These are phyloP conservation scores for Rhaphigaster nebulosa DNA, from an alignment of 2,888 invertebrate genomes.

Conservation along the genomic window DNA sequence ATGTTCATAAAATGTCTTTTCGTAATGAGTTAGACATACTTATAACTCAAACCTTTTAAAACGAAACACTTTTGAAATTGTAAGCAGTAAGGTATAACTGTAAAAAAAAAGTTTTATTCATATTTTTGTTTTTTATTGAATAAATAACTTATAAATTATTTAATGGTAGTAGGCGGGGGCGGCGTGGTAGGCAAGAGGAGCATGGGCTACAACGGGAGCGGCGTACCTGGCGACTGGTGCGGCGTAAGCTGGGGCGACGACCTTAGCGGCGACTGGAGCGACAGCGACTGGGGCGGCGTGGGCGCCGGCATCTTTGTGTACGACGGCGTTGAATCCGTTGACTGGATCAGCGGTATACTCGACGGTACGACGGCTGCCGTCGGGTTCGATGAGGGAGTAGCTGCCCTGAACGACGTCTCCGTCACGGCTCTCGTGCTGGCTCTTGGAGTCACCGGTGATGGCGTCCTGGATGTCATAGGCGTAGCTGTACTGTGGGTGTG, in stretches of 20 bases:
- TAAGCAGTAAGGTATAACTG: no score
- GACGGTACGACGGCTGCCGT: constrained; percentile 65
- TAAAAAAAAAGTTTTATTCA: no score
- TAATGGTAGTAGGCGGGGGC: constrained; percentile 36
- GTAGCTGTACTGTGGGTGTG: constrained; percentile 66
- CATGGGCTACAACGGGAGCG: neutral
- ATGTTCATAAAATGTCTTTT: no score
- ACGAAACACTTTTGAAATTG: no score
- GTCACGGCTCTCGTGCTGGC: constrained; percentile 66
- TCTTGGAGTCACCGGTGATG: constrained; percentile 66
- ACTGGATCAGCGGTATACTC: constrained; percentile 59
- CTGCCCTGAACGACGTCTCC: constrained; percentile 66
- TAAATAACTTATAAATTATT: constrained; percentile 24
- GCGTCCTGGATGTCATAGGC: constrained; percentile 66
- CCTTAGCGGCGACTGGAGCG: constrained; percentile 18
- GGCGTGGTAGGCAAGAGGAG: constrained; percentile 9
- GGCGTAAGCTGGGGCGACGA: constrained; percentile 36
- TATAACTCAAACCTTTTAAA: no score
- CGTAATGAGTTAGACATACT: no score
- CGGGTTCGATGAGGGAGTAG: constrained; percentile 66
- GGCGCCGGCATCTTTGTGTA: constrained; percentile 14
- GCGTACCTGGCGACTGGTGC: constrained; percentile 37
- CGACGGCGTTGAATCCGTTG: constrained; percentile 59
- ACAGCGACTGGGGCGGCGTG: constrained; percentile 52
- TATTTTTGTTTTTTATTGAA: no score